Base-by-base conservation (phyloP, 1,140 invertebrate species). In the Aradophagus sp. region DNA sequence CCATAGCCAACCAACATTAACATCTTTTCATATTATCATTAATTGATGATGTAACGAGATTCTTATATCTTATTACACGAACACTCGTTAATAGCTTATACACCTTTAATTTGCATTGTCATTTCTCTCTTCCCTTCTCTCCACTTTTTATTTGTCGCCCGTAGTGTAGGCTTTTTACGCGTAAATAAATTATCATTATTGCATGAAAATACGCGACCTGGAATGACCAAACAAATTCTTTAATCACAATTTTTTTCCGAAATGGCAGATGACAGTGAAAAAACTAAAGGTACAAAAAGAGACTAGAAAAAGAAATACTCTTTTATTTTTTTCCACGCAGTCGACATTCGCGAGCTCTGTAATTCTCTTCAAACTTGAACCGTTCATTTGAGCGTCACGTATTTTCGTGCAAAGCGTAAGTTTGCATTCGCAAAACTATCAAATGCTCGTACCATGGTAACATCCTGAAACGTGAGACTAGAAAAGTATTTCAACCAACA, bases 361-460 rank as follows among this genome's bases (percentile, higher is more conserved):
- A n/a, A n/a, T n/a, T n/a, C n/a, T n/a, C n/a, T n/a, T n/a, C n/a
- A n/a, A n/a, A n/a, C n/a, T n/a, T n/a, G n/a, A n/a, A n/a, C n/a
- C n/a, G n/a, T n/a, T 23, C 4, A 23, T 23, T 23, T 23, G 4
- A 8, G 8, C 8, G 8, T 23, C 29, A 31, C 38, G 44, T 42
- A 52, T 42, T 67, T 48, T 48, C 48, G 38, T 61, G 35, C 44
- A 42, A 45, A 29, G 61, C 31, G 35, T 32, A 42, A 58, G 44
- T 36, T 61, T 17, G 15, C 36, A 15, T 55, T 23, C 36, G 48
- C 12, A 20, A 23, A 44, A 55, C 17, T 59, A 61, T 66, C 20
- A 61, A 73, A 71, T 56, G 31, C 48, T 73, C 42, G 61, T 73
- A 77, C 59, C 69, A 77, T 78, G 72, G 67, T 75, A 79, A 80